Evolutionary conservation across 35 echinoderm and acorn worm species (phyloP).

Genomic region (Lytechinus variegatus): DNA sequence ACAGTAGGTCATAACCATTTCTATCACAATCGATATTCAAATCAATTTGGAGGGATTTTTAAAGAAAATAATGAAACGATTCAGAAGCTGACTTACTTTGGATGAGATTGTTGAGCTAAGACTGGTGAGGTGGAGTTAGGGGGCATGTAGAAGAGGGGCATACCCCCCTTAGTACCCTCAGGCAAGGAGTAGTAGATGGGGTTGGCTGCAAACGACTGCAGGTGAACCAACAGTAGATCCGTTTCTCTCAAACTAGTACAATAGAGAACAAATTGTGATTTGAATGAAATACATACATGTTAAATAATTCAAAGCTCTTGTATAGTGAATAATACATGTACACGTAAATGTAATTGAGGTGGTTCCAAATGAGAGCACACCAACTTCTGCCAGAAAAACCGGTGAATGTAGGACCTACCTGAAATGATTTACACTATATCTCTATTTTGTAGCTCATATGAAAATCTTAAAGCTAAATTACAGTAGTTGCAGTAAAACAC

Average conservation of each 20-base stretch:
- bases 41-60: background rate
- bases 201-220: conserved; percentile 94
- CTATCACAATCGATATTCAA: background rate
- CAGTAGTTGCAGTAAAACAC: too few relatives aligned
- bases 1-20: too few relatives aligned
- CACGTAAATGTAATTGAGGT: too few relatives aligned
- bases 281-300: too few relatives aligned
- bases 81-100: conserved; percentile 55
- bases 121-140: conserved; percentile 92
- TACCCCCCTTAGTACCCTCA: conserved; percentile 85
- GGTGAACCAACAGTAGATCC: conserved; percentile 82
- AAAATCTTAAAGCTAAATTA: too few relatives aligned
- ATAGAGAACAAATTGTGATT: background rate
- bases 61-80: background rate
- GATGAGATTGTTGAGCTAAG: conserved; percentile 75
- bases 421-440: too few relatives aligned
- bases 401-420: too few relatives aligned
- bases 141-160: conserved; percentile 98
- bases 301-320: too few relatives aligned
- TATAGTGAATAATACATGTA: too few relatives aligned
- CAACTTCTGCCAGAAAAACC: too few relatives aligned
- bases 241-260: conserved; percentile 71
- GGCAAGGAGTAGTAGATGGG: conserved; percentile 87
- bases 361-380: too few relatives aligned
- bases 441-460: too few relatives aligned